phyloP scores from a whole-genome alignment of 92 coral and sea anemone genomes.

The Virgularia gustaviana region DNA sequence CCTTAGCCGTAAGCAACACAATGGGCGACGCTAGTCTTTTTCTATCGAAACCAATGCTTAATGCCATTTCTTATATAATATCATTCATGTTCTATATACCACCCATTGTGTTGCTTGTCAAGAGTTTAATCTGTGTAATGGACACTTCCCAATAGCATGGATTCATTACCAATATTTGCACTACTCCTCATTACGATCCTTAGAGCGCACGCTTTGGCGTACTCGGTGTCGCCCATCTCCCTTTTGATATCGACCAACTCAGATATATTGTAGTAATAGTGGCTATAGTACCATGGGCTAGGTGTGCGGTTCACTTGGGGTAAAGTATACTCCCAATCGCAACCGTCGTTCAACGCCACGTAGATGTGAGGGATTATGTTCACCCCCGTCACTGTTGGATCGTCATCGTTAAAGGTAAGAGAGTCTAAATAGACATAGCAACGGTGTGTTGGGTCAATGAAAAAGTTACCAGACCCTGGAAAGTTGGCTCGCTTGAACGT shows the following conservation, averaged over 20 bases:
- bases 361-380: background rate
- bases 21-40: too few species aligned
- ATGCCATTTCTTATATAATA: too few species aligned
- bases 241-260: background rate
- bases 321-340: background rate
- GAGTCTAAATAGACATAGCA: slow-evolving; percentile 3
- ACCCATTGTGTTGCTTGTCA: too few species aligned
- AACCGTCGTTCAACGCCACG: background rate
- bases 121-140: too few species aligned
- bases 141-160: background rate
- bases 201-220: background rate
- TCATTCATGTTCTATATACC: too few species aligned
- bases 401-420: background rate
- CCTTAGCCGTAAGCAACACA: too few species aligned
- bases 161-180: background rate
- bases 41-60: too few species aligned
- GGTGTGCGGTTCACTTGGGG: background rate
- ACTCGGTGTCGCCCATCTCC: background rate
- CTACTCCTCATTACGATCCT: background rate
- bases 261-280: too few species aligned
- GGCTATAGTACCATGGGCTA: too few species aligned
- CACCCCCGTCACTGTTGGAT: background rate
- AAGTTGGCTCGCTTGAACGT: too few species aligned
- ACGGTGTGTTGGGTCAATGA: background rate
- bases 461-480: too few species aligned